phyloP scores from a whole-genome alignment of 2,113 vertebrate genomes.

The Eptesicus fuscus region DNA sequence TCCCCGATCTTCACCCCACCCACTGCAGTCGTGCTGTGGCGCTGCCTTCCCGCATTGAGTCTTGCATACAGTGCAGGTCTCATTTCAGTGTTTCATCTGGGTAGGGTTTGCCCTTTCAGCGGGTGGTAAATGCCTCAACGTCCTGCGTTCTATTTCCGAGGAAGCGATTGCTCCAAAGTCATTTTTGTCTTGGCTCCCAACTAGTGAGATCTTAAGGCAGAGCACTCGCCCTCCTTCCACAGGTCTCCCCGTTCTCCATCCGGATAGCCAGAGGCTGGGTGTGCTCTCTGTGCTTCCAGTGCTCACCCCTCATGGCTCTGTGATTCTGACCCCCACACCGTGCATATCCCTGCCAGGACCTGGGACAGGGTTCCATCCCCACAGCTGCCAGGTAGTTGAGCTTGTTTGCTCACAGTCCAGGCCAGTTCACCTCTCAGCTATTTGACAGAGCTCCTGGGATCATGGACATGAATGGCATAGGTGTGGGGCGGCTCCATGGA shows the following conservation, averaged over 20 bases:
- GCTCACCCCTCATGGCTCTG: not conserved
- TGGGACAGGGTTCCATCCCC: not conserved
- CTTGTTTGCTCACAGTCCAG: not conserved
- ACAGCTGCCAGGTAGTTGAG: not conserved
- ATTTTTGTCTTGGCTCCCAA: not conserved
- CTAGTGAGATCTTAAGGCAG: not conserved
- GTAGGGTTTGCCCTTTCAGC: not conserved
- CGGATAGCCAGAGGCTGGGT: not conserved
- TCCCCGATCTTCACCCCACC: not conserved
- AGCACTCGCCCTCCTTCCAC: not conserved
- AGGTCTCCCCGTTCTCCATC: not conserved
- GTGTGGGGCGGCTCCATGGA: rapidly evolving
- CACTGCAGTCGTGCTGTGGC: not conserved
- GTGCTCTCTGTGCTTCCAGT: not conserved
- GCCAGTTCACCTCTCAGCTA: not conserved
- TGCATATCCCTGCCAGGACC: not conserved
- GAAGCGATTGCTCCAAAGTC: not conserved
- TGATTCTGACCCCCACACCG: no score
- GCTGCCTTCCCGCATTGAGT: not conserved
- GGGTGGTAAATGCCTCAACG: not conserved
- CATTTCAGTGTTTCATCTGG: not conserved
- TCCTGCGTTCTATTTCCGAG: not conserved
- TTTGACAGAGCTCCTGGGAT: not conserved
- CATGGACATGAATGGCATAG: no score
- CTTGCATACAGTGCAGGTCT: not conserved